Conservation (phyloP, 2,888 invertebrate genomes). For the Linnaemya vulpina region DNA sequence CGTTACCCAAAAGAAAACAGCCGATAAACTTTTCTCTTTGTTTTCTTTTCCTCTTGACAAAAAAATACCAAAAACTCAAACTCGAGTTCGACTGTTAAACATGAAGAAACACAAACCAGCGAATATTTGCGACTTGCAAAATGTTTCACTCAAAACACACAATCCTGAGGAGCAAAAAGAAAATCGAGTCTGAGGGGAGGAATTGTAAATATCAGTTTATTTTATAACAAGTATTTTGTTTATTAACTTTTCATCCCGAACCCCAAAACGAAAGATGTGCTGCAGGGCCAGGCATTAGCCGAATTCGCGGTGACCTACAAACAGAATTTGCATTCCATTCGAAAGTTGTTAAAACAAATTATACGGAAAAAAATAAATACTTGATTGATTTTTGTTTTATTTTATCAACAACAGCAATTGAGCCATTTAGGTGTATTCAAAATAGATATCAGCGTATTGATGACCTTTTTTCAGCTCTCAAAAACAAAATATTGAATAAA, state of each 20-base stretch:
- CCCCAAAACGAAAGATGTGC: neutral
- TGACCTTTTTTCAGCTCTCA: too few species aligned
- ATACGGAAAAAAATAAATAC: too few species aligned
- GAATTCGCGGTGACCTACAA: neutral
- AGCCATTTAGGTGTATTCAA: too few species aligned
- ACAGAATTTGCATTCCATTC: neutral
- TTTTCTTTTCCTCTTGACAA: conserved; percentile 8
- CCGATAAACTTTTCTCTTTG: conserved; percentile 44
- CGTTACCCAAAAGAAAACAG: conserved; percentile 20
- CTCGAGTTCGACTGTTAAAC: conserved; percentile 20
- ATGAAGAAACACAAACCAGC: neutral
- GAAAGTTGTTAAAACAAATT: too few species aligned
- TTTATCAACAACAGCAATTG: too few species aligned
- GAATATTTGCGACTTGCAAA: conserved; percentile 5
- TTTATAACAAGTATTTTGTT: conserved; percentile 55
- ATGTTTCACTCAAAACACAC: conserved; percentile 44
- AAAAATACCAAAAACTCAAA: conserved; percentile 43
- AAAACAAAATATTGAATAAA: too few species aligned
- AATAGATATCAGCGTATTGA: too few species aligned
- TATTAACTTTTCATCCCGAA: conserved; percentile 61
- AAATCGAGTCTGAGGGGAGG: neutral
- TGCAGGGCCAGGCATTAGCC: neutral
- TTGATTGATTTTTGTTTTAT: too few species aligned
- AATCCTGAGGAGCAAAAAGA: neutral
- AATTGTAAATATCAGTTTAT: conserved; percentile 35